phyloP scores from a whole-genome alignment of 2,888 invertebrate genomes.

The Aphidius colemani region DNA sequence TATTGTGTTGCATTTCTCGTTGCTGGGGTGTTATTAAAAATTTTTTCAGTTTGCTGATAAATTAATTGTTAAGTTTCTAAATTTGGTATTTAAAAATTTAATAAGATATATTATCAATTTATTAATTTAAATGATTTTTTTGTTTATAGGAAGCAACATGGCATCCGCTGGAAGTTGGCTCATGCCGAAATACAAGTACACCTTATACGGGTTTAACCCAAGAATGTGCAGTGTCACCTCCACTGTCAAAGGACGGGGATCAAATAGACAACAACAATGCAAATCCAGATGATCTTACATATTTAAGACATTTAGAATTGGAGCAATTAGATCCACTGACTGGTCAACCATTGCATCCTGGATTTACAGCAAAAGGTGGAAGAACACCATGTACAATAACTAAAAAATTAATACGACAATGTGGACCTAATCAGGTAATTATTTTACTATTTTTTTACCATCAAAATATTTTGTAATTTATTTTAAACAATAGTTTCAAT shows the following conservation, averaged over 20 bases:
- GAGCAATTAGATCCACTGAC: conserved; percentile 76
- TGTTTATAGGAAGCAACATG: conserved; percentile 56
- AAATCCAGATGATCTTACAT: conserved; percentile 58
- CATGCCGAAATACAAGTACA: conserved; percentile 60
- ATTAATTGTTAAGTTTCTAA: neutral
- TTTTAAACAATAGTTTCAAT: too few relatives aligned
- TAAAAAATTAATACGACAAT: conserved; percentile 63
- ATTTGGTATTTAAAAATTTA: neutral
- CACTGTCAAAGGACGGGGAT: conserved; percentile 50
- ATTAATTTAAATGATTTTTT: conserved; percentile 6
- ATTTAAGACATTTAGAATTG: conserved; percentile 74
- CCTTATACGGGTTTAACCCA: conserved; percentile 49
- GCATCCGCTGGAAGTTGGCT: conserved; percentile 58
- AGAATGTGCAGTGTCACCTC: conserved; percentile 54
- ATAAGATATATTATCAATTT: conserved; percentile 6
- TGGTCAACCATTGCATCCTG: conserved; percentile 57
- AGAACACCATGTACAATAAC: conserved; percentile 85
- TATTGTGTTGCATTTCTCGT: conserved; percentile 56
- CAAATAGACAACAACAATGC: conserved; percentile 56
- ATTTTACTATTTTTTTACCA: neutral
- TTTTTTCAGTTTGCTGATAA: conserved; percentile 50
- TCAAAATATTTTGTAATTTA: too few relatives aligned
- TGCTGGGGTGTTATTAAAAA: conserved; percentile 51
- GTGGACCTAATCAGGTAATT: conserved; percentile 50
- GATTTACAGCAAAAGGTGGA: conserved; percentile 66